phyloP scores from a whole-genome alignment of 1,140 invertebrate species.

The Polypedilum vanderplanki region DNA sequence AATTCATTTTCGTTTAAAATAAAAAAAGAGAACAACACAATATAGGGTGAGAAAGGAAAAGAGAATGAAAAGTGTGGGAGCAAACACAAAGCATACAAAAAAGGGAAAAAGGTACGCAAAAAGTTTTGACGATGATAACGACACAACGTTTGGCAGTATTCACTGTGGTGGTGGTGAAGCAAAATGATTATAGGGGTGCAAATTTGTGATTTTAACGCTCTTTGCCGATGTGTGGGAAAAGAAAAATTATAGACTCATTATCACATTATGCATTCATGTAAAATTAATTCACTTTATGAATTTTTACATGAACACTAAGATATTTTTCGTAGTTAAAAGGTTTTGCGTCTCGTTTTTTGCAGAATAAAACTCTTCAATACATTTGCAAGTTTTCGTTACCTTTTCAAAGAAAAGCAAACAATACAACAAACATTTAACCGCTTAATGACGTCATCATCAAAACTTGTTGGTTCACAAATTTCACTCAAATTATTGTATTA shows the following conservation, averaged over 20 bases:
- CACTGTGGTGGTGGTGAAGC: background rate
- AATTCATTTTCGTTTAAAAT: background rate
- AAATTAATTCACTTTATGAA: too few relatives aligned
- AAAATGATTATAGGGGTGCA: background rate
- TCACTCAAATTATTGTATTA: background rate
- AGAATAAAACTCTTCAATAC: background rate
- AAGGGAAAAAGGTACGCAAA: background rate
- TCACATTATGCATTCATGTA: background rate
- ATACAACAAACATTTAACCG: background rate
- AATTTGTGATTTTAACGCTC: constrained; percentile 5
- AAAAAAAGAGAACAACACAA: background rate
- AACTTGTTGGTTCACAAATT: constrained; percentile 11
- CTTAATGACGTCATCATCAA: background rate
- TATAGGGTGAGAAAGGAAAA: background rate
- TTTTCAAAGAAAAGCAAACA: background rate
- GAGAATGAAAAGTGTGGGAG: background rate
- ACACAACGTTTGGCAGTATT: background rate
- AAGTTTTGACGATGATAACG: background rate
- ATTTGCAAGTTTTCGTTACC: background rate
- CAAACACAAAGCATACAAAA: background rate
- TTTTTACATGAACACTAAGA: too few relatives aligned
- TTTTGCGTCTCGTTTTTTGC: too few relatives aligned
- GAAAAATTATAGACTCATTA: background rate
- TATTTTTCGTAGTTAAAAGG: too few relatives aligned
- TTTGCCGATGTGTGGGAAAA: background rate